Evolutionary conservation across 2,113 vertebrate genomes (phyloP), one percentile per base, ranked within the genome.

Genomic region (Pseudolaguvia tuberculata): DNA sequence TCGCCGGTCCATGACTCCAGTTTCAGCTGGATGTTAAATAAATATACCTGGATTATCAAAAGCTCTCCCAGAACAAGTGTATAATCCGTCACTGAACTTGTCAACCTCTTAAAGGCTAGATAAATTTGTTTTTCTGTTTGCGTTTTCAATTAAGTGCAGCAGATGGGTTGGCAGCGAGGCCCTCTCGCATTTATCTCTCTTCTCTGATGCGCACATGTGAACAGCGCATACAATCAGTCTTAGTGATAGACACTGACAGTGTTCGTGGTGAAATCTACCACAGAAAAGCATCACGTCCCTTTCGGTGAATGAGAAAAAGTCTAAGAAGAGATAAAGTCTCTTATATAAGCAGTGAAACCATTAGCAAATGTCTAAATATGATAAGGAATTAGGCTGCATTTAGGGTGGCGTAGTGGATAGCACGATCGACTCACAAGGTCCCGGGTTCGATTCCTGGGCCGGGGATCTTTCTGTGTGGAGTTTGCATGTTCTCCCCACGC

Each of bases 41-140:
- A 23, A 76, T 81, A 73, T 83, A 61, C 69, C 53, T 31, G 58
- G 23, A 77, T 74, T 70, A 75, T 78, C 83, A 70, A 63, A 79
- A 76, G 55, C 74, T 81, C 70, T 62, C 15, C 9, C 42, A 42
- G 47, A 35, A 61, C 53, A n/a, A 55, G 66, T 61, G 74, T 61
- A 76, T 61, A 80, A 76, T 72, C 78, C 76, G 67, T 76, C 69
- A 61, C 29, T 50, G 66, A 8, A 42, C 76, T 63, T 77, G 53
- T 68, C 73, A 75, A 70, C 73, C 77, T 45, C 53, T 67, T 42
- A 39, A 17, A 21, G 23, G 72, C n/a, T 63, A 70, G 72, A 74
- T 58, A 59, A 52, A 72, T 62, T 69, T 77, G 59, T 76, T 82
- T 42, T 77, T 73, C 65, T 74, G 72, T 80, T 75, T 78, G 65